phyloP scores from a whole-genome alignment of 2,113 vertebrate species.

The Erpornis zantholeuca region DNA sequence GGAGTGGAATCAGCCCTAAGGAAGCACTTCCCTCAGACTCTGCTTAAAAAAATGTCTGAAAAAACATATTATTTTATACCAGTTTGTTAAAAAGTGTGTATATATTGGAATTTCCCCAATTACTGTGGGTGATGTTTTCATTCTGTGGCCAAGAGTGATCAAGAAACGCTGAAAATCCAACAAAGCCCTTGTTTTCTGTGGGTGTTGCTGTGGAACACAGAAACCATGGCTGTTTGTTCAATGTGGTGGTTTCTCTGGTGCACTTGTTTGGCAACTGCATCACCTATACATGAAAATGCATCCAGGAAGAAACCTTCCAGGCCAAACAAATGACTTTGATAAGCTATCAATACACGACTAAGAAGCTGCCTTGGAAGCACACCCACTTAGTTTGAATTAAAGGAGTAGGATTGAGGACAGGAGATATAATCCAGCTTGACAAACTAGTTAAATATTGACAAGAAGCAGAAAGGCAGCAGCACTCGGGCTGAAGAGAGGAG shows the following conservation, averaged over 20 bases:
- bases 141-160: neutral
- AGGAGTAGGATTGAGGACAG: constrained; percentile 58
- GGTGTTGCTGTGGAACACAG: neutral
- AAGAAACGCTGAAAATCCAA: neutral
- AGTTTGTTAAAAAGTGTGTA: neutral
- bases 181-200: neutral
- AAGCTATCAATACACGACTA: constrained; percentile 37
- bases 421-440: constrained; percentile 76
- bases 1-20: neutral
- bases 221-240: neutral
- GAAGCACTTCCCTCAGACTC: neutral
- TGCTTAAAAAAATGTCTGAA: neutral
- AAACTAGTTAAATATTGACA: constrained; percentile 86
- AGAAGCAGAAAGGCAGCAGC: constrained; percentile 60
- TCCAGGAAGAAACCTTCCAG: constrained; percentile 2
- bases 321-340: constrained; percentile 12
- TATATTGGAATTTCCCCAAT: neutral
- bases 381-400: constrained; percentile 31
- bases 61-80: neutral
- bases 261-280: neutral
- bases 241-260: neutral
- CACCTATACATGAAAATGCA: neutral
- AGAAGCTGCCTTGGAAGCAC: constrained; percentile 20
- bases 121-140: neutral
- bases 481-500: constrained; percentile 17